Conservation (phyloP, 2,888 invertebrate genomes). For the Seira musarum region DNA sequence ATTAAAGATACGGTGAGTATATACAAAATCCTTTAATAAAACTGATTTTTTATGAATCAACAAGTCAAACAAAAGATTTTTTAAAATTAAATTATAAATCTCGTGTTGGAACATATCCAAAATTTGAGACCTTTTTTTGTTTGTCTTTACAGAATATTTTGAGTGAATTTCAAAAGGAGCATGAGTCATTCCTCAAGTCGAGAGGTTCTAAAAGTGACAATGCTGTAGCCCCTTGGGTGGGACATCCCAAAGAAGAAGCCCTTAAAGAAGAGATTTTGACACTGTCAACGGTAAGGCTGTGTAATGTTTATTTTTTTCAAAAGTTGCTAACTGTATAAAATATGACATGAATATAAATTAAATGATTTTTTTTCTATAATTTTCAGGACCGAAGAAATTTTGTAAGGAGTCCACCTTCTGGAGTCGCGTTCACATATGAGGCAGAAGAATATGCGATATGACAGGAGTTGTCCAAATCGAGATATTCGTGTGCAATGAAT, state of each 20-base stretch:
- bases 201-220: slow-evolving; percentile 79
- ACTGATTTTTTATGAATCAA: slow-evolving; percentile 68
- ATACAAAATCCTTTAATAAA: slow-evolving; percentile 13
- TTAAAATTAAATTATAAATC: slow-evolving; percentile 73
- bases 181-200: slow-evolving; percentile 94
- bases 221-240: slow-evolving; percentile 93
- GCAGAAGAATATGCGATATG: slow-evolving; percentile 96
- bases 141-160: slow-evolving; percentile 83
- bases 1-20: slow-evolving; percentile 83
- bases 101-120: slow-evolving; percentile 3
- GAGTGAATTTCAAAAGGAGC: slow-evolving; percentile 97
- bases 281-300: slow-evolving; percentile 82
- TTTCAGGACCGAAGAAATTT: slow-evolving; percentile 96
- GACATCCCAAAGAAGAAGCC: slow-evolving; percentile 93
- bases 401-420: slow-evolving; percentile 95
- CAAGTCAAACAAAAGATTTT: slow-evolving; percentile 64
- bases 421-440: slow-evolving; percentile 96
- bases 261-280: slow-evolving; percentile 97
- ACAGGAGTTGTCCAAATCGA: no score
- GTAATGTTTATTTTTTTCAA: slow-evolving; percentile 35
- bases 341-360: neutral
- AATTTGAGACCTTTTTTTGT: slow-evolving; percentile 6
- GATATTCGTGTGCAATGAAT: neutral
- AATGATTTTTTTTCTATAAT: neutral
- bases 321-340: neutral